Base-by-base conservation (phyloP, 2,797 vertebrate species). In the Picus viridis region DNA sequence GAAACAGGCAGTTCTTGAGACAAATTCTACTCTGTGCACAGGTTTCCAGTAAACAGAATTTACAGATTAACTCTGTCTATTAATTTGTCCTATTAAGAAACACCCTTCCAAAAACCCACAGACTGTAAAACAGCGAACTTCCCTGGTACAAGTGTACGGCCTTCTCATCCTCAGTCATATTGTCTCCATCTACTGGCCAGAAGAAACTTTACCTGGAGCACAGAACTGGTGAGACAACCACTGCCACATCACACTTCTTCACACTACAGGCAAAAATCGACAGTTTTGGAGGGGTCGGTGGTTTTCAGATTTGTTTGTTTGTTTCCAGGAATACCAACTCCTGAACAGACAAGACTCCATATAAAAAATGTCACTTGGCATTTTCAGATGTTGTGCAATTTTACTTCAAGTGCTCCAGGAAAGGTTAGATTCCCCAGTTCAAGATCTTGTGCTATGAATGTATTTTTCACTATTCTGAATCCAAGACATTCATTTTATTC, bases 161-260 rank as follows among this genome's bases (percentile, higher is more conserved):
- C 17, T 12, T n/a, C 70, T 24, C 7, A 45, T 65, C 64, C 4
- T 39, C 45, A 41, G 3, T 81, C 23, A 30, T 62, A 34, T 19
- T 18, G 1, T 93, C 96, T 86, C 96, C 96, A 95, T 49, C 96
- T 96, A 82, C 93, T 91, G 96, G 96, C 83, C 90, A 82, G 26
- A 58, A 81, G 20, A 27, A 71, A 68, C 29, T 78, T 64, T 0
- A 79, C 47, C 61, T 56, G 45, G 30, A 75, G 61, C 64, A 27
- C 41, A 24, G 51, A 78, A 34, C 4, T 1, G 29, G 22, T 68
- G 68, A 63, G 23, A 16, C 1, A 89, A 16, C 18, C 20, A 26
- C 20, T 29, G 39, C 45, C 30, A 20, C 53, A 57, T 6, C 51
- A 18, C 1, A 0, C 6, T 36, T 36, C 63, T 87, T 74, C 5